A percentile compares a stretch with the other conserved stretches of the same genome.
phyloP scores from a whole-genome alignment of 2,888 invertebrate species.

The Noctuana brunneofusca region DNA sequence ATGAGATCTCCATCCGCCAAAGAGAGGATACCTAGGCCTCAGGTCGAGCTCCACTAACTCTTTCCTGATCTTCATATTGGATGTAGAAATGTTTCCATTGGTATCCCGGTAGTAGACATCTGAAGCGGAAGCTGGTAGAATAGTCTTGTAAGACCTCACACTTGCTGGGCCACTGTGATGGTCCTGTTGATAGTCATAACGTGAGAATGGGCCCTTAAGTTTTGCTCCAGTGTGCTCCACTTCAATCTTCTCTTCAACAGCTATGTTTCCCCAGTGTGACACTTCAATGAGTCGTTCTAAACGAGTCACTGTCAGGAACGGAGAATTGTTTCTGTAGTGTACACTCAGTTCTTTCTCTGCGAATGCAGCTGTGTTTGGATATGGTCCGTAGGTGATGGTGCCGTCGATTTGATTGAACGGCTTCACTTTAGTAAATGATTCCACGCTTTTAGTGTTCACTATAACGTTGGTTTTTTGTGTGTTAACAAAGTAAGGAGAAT shows the following conservation, averaged over 20 bases:
- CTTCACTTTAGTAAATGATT: constrained; percentile 91
- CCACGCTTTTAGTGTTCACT: constrained; percentile 90
- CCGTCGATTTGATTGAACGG: constrained; percentile 91
- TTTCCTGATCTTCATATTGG: constrained; percentile 92
- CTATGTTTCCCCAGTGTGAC: constrained; percentile 99
- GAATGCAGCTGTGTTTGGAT: constrained; percentile 86
- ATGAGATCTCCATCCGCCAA: constrained; percentile 99
- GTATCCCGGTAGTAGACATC: constrained; percentile 98
- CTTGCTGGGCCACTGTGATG: constrained; percentile 93
- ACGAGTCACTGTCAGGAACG: constrained; percentile 96
- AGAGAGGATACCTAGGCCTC: constrained; percentile 97
- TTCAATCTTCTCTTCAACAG: constrained; percentile 96
- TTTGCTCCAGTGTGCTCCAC: constrained; percentile 96
- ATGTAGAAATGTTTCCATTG: constrained; percentile 99
- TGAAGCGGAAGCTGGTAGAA: constrained; percentile 92
- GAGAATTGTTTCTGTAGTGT: constrained; percentile 98
- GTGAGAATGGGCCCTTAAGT: constrained; percentile 96
- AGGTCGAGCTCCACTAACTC: constrained; percentile 97
- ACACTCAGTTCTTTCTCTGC: constrained; percentile 86
- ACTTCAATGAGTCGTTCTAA: constrained; percentile 95
- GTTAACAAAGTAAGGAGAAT: constrained; percentile 90
- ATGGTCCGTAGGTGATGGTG: constrained; percentile 94
- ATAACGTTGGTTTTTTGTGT: constrained; percentile 92
- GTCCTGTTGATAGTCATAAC: constrained; percentile 98
- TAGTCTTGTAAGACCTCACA: constrained; percentile 94